Evolutionary conservation across 2,797 vertebrate species (phyloP), one percentile per base, ranked within the genome.

Genomic region (Loris lydekkerianus): DNA sequence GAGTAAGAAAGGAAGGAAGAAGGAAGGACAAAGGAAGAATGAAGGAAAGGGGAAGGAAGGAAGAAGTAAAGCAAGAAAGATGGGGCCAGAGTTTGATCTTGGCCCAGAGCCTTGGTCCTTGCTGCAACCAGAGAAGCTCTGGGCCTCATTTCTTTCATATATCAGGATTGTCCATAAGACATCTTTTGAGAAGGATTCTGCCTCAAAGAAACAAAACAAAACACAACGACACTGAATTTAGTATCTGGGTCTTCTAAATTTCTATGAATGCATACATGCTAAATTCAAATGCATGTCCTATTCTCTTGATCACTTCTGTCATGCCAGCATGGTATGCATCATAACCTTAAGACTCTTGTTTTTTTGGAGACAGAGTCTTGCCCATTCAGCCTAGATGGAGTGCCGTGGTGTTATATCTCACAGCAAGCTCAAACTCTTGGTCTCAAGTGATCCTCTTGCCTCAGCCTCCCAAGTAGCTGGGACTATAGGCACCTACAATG

Each of bases 131-230:
- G 7, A 84, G 73, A 11, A 29, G 13, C 18, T 31, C 49, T n/a
- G 7, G 7, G 43, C n/a, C 46, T n/a, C 67, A 21, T 72, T 40
- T 69, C 25, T 80, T 49, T 31, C 58, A 27, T 13, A 0, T 43
- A 40, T 37, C 46, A 58, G 56, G 25, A 40, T 49, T 46, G 46
- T 60, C 20, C 37, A 2, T 10, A 61, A 69, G 37, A 76, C 17
- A 53, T 56, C 37, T 34, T 87, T 63, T 43, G 29, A 82, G 88
- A 88, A 82, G 10, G 92, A 89, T 76, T 84, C 23, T 81, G 46
- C 72, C 85, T 94, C 86, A 82, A 58, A 89, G 27, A 95, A 84
- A 77, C 15, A 46, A 84, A 72, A 40, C 17, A 56, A 84, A 72
- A 49, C 6, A 70, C n/a, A 72, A 56, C 34, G 53, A 94, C 56